Percentiles rank a stretch among this genome's conserved stretches.
Conservation (phyloP, 1,140 invertebrate species). For the Sycophaga agraensis region DNA sequence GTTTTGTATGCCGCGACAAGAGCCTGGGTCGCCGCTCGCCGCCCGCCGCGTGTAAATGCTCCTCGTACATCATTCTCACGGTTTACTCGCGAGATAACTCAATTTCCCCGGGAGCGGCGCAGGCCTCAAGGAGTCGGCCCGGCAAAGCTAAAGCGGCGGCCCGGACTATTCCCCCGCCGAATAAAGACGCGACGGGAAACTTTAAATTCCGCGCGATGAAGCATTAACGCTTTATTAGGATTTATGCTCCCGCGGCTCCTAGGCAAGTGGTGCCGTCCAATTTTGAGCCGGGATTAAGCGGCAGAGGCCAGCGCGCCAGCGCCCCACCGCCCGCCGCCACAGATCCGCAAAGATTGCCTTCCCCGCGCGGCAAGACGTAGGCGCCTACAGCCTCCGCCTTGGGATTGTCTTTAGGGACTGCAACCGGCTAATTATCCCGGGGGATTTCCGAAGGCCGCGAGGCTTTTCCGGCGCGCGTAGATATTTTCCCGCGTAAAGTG, state of each 20-base stretch:
- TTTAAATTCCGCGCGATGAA: slow-evolving; percentile 17
- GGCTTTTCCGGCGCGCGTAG: too few species aligned
- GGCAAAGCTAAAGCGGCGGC: slow-evolving; percentile 20
- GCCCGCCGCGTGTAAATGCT: slow-evolving; percentile 17
- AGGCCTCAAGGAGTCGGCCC: slow-evolving; percentile 11
- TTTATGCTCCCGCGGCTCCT: slow-evolving; percentile 3
- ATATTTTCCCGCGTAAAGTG: too few species aligned
- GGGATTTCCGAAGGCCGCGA: too few species aligned
- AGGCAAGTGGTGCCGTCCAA: too few species aligned
- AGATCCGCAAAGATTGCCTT: too few species aligned
- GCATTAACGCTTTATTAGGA: slow-evolving; percentile 24
- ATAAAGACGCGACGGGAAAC: slow-evolving; percentile 12
- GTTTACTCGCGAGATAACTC: slow-evolving; percentile 29
- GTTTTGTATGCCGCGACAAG: slow-evolving; percentile 37
- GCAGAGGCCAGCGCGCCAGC: too few species aligned
- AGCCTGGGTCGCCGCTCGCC: neutral
- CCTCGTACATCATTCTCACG: slow-evolving; percentile 34
- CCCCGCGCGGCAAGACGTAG: too few species aligned
- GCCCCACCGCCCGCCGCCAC: too few species aligned
- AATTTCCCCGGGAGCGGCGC: slow-evolving; percentile 19
- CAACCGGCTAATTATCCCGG: too few species aligned
- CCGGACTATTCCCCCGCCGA: slow-evolving; percentile 15
- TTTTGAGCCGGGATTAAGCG: neutral
- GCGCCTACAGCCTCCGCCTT: too few species aligned
- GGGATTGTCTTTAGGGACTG: too few species aligned